Base-by-base conservation (phyloP, 2,888 invertebrate genomes). In the Mythimna loreyi region DNA sequence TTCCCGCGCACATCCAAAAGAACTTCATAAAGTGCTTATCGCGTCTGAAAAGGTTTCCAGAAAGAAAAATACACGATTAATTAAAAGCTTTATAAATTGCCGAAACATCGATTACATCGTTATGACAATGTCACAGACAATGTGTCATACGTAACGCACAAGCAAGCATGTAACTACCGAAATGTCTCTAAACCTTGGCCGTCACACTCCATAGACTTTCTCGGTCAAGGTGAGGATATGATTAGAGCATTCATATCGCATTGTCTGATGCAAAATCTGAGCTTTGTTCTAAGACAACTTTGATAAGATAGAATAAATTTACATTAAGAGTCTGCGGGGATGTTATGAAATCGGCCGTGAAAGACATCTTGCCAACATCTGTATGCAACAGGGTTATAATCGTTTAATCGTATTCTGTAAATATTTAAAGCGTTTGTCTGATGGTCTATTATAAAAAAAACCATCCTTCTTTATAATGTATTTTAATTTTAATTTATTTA, bases 131-230 rank as follows among this genome's bases (percentile, higher is more conserved):
- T 55, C 33, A 33, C 7, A 23, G 52, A 58, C 57, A 75, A 19
- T n/a, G 53, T 55, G 55, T 55, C 7, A 23, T 36, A 19, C 45
- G 33, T 58, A 16, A 59, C 30, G 49, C 58, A 25, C n/a, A 59
- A 61, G 53, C 57, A 11, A 57, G 33, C 58, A 70, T 61, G 53
- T 47, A 59, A 75, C 58, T 65, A 66, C 61, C 75, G 59, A 67
- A 78, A 67, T 45, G 28, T 56, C 23, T 62, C 9, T 9, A 43
- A 25, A 47, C 80, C 80, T 80, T 80, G 76, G 45, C 58, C 55
- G 70, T 58, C 75, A 71, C 80, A 70, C 62, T 66, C 25, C 21
- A 49, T 59, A 28, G 50, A 52, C 9, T 75, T 75, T 78, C 58
- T 80, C 23, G 61, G 70, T 19, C 80, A 78, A 80, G 77, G 80